phyloP scores from a whole-genome alignment of 2,888 invertebrate genomes.

The Dysmachus trigonus region DNA sequence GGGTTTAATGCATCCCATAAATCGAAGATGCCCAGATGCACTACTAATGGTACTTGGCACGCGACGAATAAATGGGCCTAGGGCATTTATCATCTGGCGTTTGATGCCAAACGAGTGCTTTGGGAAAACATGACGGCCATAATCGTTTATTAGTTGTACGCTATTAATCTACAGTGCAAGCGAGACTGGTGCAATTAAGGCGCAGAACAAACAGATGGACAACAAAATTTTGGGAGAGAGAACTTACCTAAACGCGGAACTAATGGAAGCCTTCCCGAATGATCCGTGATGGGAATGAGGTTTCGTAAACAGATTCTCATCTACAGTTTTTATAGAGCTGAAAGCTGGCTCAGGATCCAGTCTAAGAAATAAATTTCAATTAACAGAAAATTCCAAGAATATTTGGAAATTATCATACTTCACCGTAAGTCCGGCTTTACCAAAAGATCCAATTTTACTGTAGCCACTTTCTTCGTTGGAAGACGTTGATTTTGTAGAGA shows the following conservation, averaged over 20 bases:
- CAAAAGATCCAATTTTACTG: conserved; percentile 64
- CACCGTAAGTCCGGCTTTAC: conserved; percentile 65
- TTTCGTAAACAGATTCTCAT: conserved; percentile 63
- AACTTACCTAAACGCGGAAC: conserved; percentile 62
- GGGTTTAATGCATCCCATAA: not conserved
- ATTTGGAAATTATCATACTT: conserved; percentile 54
- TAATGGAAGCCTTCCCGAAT: conserved; percentile 65
- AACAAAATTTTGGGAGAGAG: not conserved
- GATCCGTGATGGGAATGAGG: conserved; percentile 62
- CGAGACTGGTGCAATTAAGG: not conserved
- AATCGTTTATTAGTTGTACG: conserved; percentile 12
- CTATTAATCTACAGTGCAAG: conserved; percentile 3
- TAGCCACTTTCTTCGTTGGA: conserved; percentile 62
- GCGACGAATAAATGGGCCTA: not conserved
- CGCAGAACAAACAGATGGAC: not conserved
- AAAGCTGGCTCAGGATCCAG: conserved; percentile 60
- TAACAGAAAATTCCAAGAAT: not conserved
- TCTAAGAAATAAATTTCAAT: conserved; percentile 51
- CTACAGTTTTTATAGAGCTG: conserved; percentile 63
- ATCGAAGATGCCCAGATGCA: not conserved
- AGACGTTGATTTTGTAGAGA: conserved; percentile 63
- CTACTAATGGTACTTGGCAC: not conserved
- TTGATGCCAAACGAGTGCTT: not conserved
- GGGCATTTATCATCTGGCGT: not conserved
- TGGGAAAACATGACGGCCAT: not conserved